phyloP scores from a whole-genome alignment of 2,888 invertebrate species.

The Caenorhabditis sp. region DNA sequence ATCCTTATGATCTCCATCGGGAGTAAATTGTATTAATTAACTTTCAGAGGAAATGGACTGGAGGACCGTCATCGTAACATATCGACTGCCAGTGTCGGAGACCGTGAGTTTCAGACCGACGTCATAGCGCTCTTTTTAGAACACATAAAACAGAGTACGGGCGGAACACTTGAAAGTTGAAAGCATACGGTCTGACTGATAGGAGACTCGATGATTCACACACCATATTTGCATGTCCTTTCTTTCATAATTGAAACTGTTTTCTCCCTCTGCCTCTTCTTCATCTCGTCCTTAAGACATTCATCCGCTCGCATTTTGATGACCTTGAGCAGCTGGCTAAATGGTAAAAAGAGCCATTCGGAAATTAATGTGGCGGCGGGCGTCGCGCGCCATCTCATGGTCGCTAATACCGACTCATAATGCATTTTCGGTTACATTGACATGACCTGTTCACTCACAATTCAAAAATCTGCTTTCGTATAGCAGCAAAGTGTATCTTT shows the following conservation, averaged over 20 bases:
- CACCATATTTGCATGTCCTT: conserved; percentile 48
- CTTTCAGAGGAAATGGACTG: conserved; percentile 64
- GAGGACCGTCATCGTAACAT: conserved; percentile 72
- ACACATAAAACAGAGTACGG: conserved; percentile 13
- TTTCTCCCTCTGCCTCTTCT: conserved; percentile 8
- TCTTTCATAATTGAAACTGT: conserved; percentile 1
- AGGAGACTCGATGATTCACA: conserved; percentile 40
- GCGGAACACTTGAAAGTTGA: conserved; percentile 38
- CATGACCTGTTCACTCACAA: not conserved
- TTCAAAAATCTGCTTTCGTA: not conserved
- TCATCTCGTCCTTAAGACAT: conserved; percentile 19
- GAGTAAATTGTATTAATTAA: not conserved
- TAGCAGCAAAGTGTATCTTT: too few relatives aligned
- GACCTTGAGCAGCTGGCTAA: conserved; percentile 48
- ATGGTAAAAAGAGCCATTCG: conserved; percentile 37
- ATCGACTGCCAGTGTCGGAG: conserved; percentile 73
- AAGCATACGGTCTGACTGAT: conserved; percentile 37
- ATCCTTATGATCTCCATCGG: not conserved
- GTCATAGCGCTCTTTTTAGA: not conserved
- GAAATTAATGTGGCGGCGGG: conserved; percentile 16
- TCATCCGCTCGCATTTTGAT: conserved; percentile 11
- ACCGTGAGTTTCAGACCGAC: conserved; percentile 61
- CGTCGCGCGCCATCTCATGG: conserved; percentile 7
- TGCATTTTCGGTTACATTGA: conserved; percentile 5
- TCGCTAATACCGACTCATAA: not conserved